Conservation (phyloP, 2,797 vertebrate genomes). For the Epinephelus coioides region DNA sequence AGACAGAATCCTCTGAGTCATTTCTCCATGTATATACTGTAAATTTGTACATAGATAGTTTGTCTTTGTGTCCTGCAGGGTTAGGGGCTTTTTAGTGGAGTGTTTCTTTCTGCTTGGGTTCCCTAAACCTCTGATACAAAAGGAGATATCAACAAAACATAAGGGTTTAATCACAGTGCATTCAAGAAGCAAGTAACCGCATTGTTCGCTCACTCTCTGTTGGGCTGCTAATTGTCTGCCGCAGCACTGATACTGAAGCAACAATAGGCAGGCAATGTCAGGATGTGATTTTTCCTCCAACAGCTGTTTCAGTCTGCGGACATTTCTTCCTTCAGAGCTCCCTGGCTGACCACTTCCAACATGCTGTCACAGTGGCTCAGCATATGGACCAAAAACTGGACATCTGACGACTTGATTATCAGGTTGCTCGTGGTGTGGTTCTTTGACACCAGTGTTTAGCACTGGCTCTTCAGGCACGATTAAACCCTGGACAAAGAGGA, state of each 20-base stretch:
- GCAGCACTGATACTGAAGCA: conserved; percentile 48
- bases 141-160: conserved; percentile 40
- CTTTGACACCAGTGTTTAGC: conserved; percentile 56
- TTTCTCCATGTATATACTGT: conserved; percentile 64
- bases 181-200: conserved; percentile 32
- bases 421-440: conserved; percentile 41
- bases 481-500: conserved; percentile 41
- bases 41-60: conserved; percentile 71
- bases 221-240: conserved; percentile 45
- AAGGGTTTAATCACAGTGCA: conserved; percentile 47
- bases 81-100: conserved; percentile 46
- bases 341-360: conserved; percentile 44
- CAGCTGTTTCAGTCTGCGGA: conserved; percentile 35
- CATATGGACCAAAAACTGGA: conserved; percentile 21
- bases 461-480: conserved; percentile 29
- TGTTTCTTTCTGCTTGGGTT: conserved; percentile 44
- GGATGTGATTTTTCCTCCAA: conserved; percentile 36
- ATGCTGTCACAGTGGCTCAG: conserved; percentile 30
- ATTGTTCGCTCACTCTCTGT: conserved; percentile 34
- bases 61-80: conserved; percentile 45
- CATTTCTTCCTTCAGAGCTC: conserved; percentile 30
- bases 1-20: conserved; percentile 25
- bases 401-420: conserved; percentile 53
- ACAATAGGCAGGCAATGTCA: conserved; percentile 41
- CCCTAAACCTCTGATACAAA: conserved; percentile 48